These are phyloP conservation scores for Platycnemis pennipes DNA, from an alignment of 2,888 invertebrate genomes.

Conservation along the genomic window DNA sequence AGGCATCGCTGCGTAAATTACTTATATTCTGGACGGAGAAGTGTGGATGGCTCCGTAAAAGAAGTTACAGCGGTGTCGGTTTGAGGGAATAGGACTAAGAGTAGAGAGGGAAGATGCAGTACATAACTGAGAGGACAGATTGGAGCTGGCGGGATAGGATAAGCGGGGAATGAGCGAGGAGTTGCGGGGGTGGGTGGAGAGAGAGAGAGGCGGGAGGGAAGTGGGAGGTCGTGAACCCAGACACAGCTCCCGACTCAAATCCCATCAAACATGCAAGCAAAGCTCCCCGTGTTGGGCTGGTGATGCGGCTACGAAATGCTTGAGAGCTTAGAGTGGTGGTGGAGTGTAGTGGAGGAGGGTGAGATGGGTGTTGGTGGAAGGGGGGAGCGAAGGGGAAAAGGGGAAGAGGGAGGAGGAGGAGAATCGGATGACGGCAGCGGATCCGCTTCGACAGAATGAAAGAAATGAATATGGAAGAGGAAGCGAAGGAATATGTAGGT, in stretches of 20 bases:
- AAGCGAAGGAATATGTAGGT: neutral
- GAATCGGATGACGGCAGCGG: neutral
- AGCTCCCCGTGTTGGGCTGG: slow-evolving; percentile 51
- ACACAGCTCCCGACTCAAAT: slow-evolving; percentile 66
- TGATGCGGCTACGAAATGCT: slow-evolving; percentile 56
- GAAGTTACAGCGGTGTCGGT: neutral
- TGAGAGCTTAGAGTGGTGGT: slow-evolving; percentile 33
- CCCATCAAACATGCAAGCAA: slow-evolving; percentile 68
- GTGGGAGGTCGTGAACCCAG: slow-evolving; percentile 59
- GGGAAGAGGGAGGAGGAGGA: neutral
- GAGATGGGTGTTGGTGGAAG: neutral
- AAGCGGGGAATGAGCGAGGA: neutral
- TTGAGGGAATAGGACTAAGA: neutral
- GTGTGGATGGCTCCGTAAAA: neutral
- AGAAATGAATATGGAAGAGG: slow-evolving; percentile 47
- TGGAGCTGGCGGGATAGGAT: neutral
- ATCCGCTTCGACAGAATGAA: neutral
- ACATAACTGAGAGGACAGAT: neutral
- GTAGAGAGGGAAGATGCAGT: neutral
- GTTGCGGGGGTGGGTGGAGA: neutral
- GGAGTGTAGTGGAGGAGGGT: neutral
- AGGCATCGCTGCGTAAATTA: too few species aligned
- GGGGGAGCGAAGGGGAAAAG: neutral
- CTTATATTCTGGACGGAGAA: neutral
- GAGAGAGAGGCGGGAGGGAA: neutral